Evolutionary conservation across 2,797 vertebrate species (phyloP).

Genomic region (Sphaeramia orbicularis): DNA sequence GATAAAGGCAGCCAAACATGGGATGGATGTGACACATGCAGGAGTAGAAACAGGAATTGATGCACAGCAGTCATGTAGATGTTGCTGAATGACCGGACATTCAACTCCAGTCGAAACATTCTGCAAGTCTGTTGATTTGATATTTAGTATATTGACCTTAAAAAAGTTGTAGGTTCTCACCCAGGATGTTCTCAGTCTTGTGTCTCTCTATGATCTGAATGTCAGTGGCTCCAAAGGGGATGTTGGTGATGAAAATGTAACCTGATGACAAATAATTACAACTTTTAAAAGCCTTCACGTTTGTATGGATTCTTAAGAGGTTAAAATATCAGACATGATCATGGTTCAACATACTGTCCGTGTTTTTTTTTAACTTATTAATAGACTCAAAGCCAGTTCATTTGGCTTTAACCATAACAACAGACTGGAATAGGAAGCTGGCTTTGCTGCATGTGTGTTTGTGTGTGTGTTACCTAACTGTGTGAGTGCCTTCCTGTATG

Average conservation of each 20-base stretch:
- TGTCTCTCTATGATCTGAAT: conserved; percentile 93
- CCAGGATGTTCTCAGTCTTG: conserved; percentile 93
- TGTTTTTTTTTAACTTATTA: background rate
- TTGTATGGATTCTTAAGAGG: background rate
- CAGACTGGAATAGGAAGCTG: background rate
- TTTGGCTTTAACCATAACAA: background rate
- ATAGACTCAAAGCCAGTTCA: background rate
- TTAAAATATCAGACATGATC: background rate
- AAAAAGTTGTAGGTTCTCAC: conserved; percentile 67
- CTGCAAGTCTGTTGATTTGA: conserved; percentile 1
- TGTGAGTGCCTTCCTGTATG: conserved; percentile 91
- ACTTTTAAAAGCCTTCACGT: conserved; percentile 8
- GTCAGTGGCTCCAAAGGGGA: conserved; percentile 89
- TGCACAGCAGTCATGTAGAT: too few species aligned
- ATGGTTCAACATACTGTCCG: background rate
- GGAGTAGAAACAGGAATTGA: too few species aligned
- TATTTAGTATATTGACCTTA: conserved; percentile 59
- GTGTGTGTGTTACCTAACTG: conserved; percentile 87
- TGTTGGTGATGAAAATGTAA: conserved; percentile 90
- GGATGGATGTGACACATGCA: too few species aligned
- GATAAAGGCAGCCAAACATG: too few species aligned
- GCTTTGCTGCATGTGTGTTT: conserved; percentile 45
- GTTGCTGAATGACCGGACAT: too few species aligned
- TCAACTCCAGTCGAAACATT: too few species aligned
- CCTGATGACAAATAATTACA: conserved; percentile 77